Evolutionary conservation across 2,113 vertebrate genomes (phyloP).

Genomic region (Tichodroma muraria): DNA sequence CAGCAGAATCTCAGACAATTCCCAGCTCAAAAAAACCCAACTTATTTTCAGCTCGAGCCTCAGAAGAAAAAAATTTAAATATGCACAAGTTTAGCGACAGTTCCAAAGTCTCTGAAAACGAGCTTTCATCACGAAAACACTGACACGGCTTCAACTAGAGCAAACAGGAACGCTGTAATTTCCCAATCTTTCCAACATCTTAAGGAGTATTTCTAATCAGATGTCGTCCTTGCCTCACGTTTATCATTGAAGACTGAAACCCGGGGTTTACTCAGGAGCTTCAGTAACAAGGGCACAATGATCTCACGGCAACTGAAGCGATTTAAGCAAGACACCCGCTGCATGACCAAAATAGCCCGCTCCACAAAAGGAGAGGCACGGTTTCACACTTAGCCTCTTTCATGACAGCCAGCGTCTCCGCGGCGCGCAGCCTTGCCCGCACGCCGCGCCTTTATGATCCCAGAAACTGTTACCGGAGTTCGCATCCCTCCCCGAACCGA

Average conservation of each 20-base stretch:
- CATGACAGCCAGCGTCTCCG: conserved; percentile 52
- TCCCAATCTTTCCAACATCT: conserved; percentile 19
- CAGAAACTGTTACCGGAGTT: conserved; percentile 55
- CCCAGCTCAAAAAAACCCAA: not conserved
- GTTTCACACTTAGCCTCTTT: conserved; percentile 57
- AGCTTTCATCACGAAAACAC: conserved; percentile 19
- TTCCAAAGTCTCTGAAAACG: not conserved
- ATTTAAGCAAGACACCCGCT: conserved; percentile 43
- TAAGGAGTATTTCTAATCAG: conserved; percentile 2
- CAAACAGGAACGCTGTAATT: not conserved
- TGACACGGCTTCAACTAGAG: conserved; percentile 21
- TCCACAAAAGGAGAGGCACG: conserved; percentile 60
- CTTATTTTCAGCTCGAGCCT: not conserved
- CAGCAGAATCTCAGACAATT: not conserved
- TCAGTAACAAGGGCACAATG: conserved; percentile 12
- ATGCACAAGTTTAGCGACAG: not conserved
- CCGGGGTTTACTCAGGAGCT: not conserved
- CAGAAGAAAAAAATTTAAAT: not conserved
- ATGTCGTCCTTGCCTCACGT: not conserved
- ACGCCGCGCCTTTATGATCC: conserved; percentile 49
- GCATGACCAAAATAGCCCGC: conserved; percentile 66
- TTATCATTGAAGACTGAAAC: conserved; percentile 22
- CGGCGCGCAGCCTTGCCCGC: conserved; percentile 43
- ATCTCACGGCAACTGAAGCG: conserved; percentile 6
- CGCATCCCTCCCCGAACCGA: conserved; percentile 41